Conservation (phyloP, 2,888 invertebrate species). For the Pseudococcus viburni region DNA sequence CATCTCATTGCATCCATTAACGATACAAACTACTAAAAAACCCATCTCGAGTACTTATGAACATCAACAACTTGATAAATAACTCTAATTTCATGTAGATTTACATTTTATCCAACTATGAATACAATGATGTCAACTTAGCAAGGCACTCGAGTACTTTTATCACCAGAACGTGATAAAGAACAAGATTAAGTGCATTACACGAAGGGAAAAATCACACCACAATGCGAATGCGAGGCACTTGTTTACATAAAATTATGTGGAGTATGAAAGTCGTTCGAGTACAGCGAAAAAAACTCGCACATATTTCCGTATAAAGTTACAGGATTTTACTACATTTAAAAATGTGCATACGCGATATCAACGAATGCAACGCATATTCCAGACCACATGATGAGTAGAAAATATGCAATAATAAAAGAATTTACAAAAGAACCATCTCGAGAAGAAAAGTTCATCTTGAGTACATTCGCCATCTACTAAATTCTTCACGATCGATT, state of each 20-base stretch:
- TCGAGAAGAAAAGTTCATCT: neutral
- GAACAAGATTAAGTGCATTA: neutral
- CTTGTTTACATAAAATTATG: conserved; percentile 19
- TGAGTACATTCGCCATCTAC: neutral
- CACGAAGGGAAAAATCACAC: neutral
- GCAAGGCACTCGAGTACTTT: neutral
- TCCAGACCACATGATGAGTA: neutral
- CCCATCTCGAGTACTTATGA: too few species aligned
- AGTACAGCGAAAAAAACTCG: neutral
- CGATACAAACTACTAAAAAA: too few species aligned
- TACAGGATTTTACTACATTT: neutral
- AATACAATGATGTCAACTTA: neutral
- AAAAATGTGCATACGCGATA: neutral
- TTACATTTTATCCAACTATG: neutral
- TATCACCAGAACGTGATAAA: conserved; percentile 10
- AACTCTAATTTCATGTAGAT: neutral
- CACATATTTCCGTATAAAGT: neutral
- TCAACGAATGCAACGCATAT: neutral
- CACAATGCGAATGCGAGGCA: neutral
- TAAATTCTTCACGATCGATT: neutral
- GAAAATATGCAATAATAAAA: too few species aligned
- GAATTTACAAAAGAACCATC: too few species aligned
- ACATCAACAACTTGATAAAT: neutral
- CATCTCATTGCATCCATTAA: too few species aligned
- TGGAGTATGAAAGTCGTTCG: neutral